phyloP scores from a whole-genome alignment of 2,888 invertebrate species.

The Rapana venosa region DNA sequence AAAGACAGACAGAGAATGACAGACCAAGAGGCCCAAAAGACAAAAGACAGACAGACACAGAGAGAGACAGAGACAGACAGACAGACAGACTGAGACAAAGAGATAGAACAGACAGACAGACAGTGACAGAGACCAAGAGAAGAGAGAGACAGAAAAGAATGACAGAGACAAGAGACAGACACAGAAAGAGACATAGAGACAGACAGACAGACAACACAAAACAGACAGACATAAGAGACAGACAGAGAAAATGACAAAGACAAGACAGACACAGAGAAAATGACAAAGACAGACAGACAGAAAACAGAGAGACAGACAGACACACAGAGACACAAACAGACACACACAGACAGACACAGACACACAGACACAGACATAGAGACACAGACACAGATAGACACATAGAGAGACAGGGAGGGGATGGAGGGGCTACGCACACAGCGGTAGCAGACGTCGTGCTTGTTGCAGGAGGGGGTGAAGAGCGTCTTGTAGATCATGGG shows the following conservation, averaged over 20 bases:
- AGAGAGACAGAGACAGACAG: too few species aligned
- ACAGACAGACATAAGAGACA: neutral
- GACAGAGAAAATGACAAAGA: neutral
- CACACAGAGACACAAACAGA: neutral
- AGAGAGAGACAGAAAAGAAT: too few species aligned
- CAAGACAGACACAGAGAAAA: neutral
- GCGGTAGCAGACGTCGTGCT: constrained; percentile 39
- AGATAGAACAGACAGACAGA: too few species aligned
- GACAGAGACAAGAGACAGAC: too few species aligned
- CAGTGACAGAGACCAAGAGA: too few species aligned
- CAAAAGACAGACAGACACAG: too few species aligned
- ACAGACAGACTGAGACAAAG: too few species aligned
- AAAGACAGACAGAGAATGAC: too few species aligned
- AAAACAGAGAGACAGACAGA: neutral
- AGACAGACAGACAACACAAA: too few species aligned
- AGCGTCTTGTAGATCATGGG: constrained; percentile 31
- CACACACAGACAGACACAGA: neutral
- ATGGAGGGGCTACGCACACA: constrained; percentile 6
- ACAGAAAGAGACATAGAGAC: too few species aligned
- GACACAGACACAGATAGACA: neutral
- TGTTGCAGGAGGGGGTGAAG: constrained; percentile 39
- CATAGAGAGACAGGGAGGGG: neutral
- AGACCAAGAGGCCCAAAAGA: too few species aligned
- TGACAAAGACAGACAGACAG: neutral
- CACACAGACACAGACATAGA: neutral